Evolutionary conservation across 1,140 invertebrate genomes (phyloP).

Genomic region (Drosophila erecta): DNA sequence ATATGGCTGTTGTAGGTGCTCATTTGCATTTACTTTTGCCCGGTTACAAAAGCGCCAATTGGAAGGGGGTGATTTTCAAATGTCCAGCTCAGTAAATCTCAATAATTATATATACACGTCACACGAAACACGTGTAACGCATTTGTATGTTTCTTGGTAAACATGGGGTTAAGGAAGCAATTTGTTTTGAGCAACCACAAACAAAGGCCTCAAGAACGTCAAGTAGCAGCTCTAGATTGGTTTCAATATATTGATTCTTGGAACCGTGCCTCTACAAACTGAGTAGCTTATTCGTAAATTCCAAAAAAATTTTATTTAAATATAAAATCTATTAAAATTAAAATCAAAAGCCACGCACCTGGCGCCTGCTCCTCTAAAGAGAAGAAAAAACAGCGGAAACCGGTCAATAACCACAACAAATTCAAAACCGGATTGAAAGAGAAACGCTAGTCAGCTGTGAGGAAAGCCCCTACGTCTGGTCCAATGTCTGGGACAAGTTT

Average conservation of each 20-base stretch:
- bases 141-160: too few species aligned
- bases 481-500: constrained; percentile 33
- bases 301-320: constrained; percentile 3
- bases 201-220: background rate
- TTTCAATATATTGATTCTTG: background rate
- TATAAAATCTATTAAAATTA: constrained; percentile 23
- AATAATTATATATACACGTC: too few species aligned
- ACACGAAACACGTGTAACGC: too few species aligned
- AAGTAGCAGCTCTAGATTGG: background rate
- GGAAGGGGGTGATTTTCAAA: too few species aligned
- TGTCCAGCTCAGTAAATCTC: too few species aligned
- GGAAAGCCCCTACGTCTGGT: constrained; percentile 46
- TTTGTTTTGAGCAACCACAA: background rate
- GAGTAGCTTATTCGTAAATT: background rate
- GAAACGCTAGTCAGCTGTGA: constrained; percentile 21
- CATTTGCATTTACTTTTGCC: constrained; percentile 17
- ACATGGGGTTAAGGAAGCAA: background rate
- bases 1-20: background rate
- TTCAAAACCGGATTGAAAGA: constrained; percentile 37
- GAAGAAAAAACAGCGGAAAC: constrained; percentile 8
- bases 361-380: constrained; percentile 26
- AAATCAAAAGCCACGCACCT: constrained; percentile 25
- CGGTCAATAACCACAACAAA: constrained; percentile 17
- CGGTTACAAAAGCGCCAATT: background rate
- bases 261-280: constrained; percentile 1